Conservation (phyloP, 2,113 vertebrate species). For the Sinocyclocheilus anophthalmus region DNA sequence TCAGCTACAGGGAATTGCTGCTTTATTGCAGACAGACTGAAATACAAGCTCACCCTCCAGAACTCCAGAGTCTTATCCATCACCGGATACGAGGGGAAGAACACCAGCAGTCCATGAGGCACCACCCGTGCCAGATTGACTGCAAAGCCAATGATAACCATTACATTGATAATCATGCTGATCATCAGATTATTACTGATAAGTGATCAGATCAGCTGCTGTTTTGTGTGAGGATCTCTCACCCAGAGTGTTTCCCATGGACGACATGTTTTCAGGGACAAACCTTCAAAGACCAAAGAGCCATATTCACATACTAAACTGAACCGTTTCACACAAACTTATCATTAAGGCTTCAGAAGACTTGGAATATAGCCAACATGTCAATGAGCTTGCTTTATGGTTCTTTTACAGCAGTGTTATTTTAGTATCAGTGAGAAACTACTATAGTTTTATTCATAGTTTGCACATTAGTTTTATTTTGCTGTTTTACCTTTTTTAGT, state of each 20-base stretch:
- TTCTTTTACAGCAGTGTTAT: background rate
- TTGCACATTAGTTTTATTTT: no score
- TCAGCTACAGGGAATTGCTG: background rate
- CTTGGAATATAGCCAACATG: background rate
- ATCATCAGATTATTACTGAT: background rate
- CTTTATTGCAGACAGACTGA: background rate
- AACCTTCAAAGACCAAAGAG: conserved; percentile 75
- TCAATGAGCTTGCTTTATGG: background rate
- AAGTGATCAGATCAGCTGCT: background rate
- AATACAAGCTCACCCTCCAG: conserved; percentile 81
- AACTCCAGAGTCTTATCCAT: conserved; percentile 93
- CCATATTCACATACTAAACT: background rate
- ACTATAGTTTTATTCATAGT: no score
- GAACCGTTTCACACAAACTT: background rate
- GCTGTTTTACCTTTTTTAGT: background rate
- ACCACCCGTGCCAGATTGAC: conserved; percentile 89
- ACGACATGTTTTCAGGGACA: conserved; percentile 87
- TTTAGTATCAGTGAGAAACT: no score
- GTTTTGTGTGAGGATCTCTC: conserved; percentile 65
- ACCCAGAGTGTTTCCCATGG: conserved; percentile 93
- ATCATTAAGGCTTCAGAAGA: background rate
- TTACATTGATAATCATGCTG: background rate
- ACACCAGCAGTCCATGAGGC: conserved; percentile 89
- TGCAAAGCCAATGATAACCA: conserved; percentile 58
- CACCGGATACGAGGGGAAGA: conserved; percentile 92